Evolutionary conservation across 2,888 invertebrate genomes (phyloP), one percentile per base, ranked within the genome.

Genomic region (Ptilodon capucinus): DNA sequence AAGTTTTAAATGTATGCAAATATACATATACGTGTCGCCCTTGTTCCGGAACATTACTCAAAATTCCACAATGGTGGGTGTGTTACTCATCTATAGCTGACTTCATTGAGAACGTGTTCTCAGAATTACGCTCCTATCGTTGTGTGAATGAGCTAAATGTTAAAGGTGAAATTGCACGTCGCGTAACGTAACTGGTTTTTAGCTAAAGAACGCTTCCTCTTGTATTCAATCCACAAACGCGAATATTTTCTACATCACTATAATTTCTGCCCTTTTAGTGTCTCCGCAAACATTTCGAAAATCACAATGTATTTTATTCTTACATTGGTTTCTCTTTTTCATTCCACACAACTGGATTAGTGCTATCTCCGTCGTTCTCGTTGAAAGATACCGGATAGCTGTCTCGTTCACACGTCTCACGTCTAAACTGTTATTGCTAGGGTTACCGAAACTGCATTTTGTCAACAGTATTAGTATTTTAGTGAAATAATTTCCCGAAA

Each of bases 271-370:
- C 40, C 28, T 28, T 41, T 44, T 42, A 17, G 6, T 21, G 23
- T 1, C 9, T 36, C 34, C 34, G 21, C 11, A 28, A 46, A 40
- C 47, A 54, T 57, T 62, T 54, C 44, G 46, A 60, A 63, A 54
- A 53, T 52, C 40, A 58, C 46, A 52, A 55, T 55, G 49, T 46
- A 54, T 58, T 68, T 66, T 68, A 40, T 67, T 66, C 62, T 66
- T 55, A 57, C 52, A 65, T 49, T 54, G 57, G 60, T 69, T 71
- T 73, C 65, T 65, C 65, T 61, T 68, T 65, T 68, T 58, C 57
- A 60, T 62, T 54, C 52, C 42, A 45, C 44, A 54, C 60, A 66
- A 71, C 66, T 61, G 57, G 63, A 57, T 68, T 68, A 55, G 45
- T 59, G 61, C 55, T 56, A 43, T 74, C 75, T 66, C 67, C 48